Conservation (phyloP, 2,113 vertebrate species). For the Malaclemys terrapin region DNA sequence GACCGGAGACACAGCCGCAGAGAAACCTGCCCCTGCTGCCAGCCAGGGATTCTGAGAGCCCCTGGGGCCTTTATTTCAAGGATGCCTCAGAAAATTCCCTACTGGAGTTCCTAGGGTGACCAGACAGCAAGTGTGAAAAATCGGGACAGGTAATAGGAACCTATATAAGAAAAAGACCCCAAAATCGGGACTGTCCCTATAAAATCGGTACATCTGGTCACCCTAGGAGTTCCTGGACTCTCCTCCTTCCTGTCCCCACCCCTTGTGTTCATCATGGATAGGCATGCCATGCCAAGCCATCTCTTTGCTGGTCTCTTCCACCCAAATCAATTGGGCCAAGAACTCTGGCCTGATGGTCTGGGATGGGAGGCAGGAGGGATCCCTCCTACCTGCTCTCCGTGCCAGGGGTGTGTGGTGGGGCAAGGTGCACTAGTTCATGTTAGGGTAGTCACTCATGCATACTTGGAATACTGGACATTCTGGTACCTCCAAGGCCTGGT, state of each 20-base stretch:
- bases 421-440: not conserved
- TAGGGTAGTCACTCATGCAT: not conserved
- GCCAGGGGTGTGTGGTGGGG: not conserved
- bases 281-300: not conserved
- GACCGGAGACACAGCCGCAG: not conserved
- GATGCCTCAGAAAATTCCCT: too few species aligned
- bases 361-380: not conserved
- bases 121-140: too few species aligned
- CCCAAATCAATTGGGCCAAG: not conserved
- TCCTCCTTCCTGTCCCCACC: too few species aligned
- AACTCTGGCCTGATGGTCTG: not conserved
- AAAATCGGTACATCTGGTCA: too few species aligned
- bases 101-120: not conserved
- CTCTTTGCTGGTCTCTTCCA: not conserved
- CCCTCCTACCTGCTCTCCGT: not conserved
- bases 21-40: not conserved
- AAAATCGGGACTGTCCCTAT: too few species aligned
- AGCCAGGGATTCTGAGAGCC: not conserved
- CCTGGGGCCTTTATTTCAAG: not conserved
- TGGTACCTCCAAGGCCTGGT: too few species aligned
- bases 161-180: too few species aligned
- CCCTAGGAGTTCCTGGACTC: not conserved
- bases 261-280: too few species aligned
- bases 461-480: not conserved
- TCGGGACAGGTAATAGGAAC: too few species aligned